Evolutionary conservation across 2,113 vertebrate species (phyloP).

Genomic region (Hypomesus transpacificus): DNA sequence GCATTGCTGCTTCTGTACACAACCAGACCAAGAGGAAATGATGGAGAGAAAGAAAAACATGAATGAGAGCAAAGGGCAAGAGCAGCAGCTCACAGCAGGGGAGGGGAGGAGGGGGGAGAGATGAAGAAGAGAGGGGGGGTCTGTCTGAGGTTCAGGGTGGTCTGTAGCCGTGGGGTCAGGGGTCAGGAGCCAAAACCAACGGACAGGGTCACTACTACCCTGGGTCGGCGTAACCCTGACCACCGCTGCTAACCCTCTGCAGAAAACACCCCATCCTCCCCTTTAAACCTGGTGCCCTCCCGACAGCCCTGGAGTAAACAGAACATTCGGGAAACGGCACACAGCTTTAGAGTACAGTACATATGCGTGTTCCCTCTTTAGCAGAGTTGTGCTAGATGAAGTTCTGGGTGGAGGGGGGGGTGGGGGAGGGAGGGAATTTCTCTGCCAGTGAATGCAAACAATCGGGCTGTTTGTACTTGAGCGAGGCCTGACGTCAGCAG

Average conservation of each 20-base stretch:
- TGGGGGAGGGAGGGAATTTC: slow-evolving; percentile 37
- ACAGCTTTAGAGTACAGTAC: slow-evolving; percentile 4
- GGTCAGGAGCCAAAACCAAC: slow-evolving; percentile 22
- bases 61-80: slow-evolving; percentile 53
- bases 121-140: slow-evolving; percentile 24
- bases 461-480: slow-evolving; percentile 53
- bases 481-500: slow-evolving; percentile 55
- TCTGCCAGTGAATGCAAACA: slow-evolving; percentile 54
- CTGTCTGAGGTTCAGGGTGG: slow-evolving; percentile 23
- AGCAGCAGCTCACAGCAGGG: slow-evolving; percentile 41
- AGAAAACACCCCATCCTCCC: too few relatives aligned
- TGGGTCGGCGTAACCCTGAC: background rate
- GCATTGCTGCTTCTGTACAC: slow-evolving; percentile 33
- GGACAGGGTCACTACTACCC: background rate
- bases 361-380: background rate
- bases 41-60: slow-evolving; percentile 60
- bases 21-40: slow-evolving; percentile 47
- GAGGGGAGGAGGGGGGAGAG: slow-evolving; percentile 13
- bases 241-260: too few relatives aligned
- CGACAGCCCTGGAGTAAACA: background rate
- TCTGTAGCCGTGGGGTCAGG: slow-evolving; percentile 29
- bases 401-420: slow-evolving; percentile 18
- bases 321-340: background rate
- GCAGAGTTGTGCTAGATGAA: background rate
- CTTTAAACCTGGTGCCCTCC: too few relatives aligned